Conservation (phyloP, 2,797 vertebrate species). For the Channallabes apus region DNA sequence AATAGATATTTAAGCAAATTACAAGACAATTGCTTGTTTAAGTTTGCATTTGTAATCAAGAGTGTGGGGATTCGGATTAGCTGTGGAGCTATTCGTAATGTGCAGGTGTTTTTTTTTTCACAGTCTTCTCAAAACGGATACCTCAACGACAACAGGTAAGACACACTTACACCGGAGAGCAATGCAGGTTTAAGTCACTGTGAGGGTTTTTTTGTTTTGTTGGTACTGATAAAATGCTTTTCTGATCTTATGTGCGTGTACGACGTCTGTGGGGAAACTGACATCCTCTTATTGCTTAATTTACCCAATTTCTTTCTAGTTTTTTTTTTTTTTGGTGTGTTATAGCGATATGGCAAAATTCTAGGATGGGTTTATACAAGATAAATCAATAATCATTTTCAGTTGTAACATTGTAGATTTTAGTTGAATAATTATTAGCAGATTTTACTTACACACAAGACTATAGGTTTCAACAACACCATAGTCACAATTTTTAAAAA, state of each 20-base stretch:
- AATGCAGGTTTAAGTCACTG: conserved; percentile 16
- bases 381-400: background rate
- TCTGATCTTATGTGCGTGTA: background rate
- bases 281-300: background rate
- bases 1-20: background rate
- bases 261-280: background rate
- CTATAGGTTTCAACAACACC: background rate
- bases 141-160: conserved; percentile 97
- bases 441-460: background rate
- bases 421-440: background rate
- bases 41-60: conserved; percentile 19
- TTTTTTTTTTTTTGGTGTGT: background rate
- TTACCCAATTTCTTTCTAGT: background rate
- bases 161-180: conserved; percentile 49
- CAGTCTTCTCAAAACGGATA: conserved; percentile 93
- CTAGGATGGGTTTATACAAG: background rate
- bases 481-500: background rate
- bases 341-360: background rate
- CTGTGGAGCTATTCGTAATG: conserved; percentile 71
- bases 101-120: conserved; percentile 77
- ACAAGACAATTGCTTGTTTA: background rate
- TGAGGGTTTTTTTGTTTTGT: background rate
- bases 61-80: conserved; percentile 42
- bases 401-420: background rate
- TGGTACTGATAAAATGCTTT: background rate